Percentiles rank a stretch among this genome's conserved stretches.
Conservation (phyloP, 2,113 vertebrate species). For the Psephotus haematonotus region DNA sequence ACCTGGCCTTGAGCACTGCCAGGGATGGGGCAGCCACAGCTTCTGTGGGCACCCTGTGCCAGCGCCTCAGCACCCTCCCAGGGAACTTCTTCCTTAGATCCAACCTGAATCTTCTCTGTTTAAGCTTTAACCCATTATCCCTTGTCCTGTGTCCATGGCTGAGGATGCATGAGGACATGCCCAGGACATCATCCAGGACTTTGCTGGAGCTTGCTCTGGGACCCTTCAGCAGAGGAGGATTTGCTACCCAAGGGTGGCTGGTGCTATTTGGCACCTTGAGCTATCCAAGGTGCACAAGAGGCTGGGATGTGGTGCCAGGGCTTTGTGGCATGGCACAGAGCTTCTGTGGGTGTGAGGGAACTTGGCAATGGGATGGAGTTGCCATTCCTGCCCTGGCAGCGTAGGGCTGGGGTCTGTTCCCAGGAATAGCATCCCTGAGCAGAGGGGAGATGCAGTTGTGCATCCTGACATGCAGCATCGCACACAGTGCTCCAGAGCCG, state of each 20-base stretch:
- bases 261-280: not conserved
- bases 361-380: fast-evolving
- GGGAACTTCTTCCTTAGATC: not conserved
- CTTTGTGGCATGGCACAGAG: not conserved
- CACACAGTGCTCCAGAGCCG: fast-evolving
- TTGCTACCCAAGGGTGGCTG: not conserved
- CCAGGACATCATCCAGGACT: fast-evolving
- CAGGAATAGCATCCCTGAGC: not conserved
- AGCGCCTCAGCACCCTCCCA: not conserved
- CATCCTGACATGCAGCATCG: not conserved
- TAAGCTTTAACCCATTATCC: not conserved
- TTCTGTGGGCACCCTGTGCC: not conserved
- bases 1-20: not conserved
- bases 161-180: not conserved
- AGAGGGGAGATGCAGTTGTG: fast-evolving
- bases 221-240: not conserved
- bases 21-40: not conserved
- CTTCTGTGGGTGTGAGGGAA: fast-evolving
- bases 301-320: fast-evolving
- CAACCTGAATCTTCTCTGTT: not conserved
- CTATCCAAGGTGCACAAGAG: not conserved
- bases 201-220: not conserved
- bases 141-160: not conserved
- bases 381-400: not conserved
- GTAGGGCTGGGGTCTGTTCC: not conserved